phyloP scores from a whole-genome alignment of 2,113 vertebrate genomes.

The Pica pica region DNA sequence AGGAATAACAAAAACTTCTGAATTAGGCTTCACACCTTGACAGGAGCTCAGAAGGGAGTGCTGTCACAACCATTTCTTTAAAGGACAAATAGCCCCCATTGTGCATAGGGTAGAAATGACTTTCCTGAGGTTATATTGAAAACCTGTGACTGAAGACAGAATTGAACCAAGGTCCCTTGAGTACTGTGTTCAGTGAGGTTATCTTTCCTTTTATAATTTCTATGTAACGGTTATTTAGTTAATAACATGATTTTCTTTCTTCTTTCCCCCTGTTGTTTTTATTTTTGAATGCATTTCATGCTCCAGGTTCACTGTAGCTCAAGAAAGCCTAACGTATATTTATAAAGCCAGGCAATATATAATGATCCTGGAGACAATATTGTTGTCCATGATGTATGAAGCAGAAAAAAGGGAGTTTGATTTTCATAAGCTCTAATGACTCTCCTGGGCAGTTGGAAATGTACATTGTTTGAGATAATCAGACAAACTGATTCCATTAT shows the following conservation, averaged over 20 bases:
- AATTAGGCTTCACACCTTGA: slow-evolving; percentile 29
- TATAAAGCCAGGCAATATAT: slow-evolving; percentile 17
- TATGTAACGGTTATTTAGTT: slow-evolving; percentile 8
- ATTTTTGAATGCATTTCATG: slow-evolving; percentile 31
- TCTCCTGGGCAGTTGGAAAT: slow-evolving; percentile 50
- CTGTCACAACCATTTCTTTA: slow-evolving; percentile 1
- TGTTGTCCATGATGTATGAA: slow-evolving; percentile 45
- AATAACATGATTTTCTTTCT: neutral
- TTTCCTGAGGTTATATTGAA: neutral
- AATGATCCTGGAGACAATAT: slow-evolving; percentile 44
- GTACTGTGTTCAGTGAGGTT: neutral
- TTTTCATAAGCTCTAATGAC: slow-evolving; percentile 53
- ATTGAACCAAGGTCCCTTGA: neutral
- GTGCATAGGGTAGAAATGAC: neutral
- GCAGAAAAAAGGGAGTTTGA: slow-evolving; percentile 58
- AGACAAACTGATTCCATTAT: slow-evolving; percentile 52
- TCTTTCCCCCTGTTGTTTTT: neutral
- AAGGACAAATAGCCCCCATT: slow-evolving; percentile 20
- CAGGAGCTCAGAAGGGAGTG: neutral
- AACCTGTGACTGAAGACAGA: neutral
- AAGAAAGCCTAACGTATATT: slow-evolving; percentile 15
- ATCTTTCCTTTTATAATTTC: neutral
- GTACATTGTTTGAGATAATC: slow-evolving; percentile 47
- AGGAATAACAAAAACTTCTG: slow-evolving; percentile 26
- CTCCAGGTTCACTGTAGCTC: slow-evolving; percentile 36